Evolutionary conservation across 2,113 vertebrate species (phyloP).

Genomic region (Silurus glanis): DNA sequence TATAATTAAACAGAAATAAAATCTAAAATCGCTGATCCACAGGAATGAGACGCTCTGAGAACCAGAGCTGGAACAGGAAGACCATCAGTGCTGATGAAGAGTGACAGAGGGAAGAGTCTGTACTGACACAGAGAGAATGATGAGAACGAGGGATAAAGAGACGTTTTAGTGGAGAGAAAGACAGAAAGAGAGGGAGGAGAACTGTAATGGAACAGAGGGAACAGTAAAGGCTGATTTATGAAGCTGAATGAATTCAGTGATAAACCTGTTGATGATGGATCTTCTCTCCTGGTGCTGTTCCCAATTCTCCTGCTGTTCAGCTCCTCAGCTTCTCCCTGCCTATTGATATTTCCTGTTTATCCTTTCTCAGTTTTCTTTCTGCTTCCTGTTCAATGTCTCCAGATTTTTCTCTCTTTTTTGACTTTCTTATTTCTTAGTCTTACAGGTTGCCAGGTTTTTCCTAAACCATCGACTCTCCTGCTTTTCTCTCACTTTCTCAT

Average conservation of each 20-base stretch:
- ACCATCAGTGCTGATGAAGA: slow-evolving; percentile 3
- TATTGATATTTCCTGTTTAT: too few species aligned
- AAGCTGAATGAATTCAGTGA: background rate
- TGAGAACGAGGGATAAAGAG: background rate
- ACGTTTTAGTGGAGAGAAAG: background rate
- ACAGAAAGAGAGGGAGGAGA: background rate
- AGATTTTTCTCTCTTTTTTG: background rate
- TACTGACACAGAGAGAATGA: background rate
- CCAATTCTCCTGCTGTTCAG: background rate
- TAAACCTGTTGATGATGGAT: background rate
- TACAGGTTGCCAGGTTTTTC: background rate
- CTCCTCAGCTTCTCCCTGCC: background rate
- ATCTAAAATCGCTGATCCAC: slow-evolving; percentile 23
- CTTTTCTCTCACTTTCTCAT: background rate
- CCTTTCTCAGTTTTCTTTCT: too few species aligned
- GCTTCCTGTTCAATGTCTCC: background rate
- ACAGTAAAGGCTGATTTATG: background rate
- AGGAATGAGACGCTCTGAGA: background rate
- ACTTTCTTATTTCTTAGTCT: background rate
- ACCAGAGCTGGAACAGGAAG: background rate
- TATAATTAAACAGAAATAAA: background rate
- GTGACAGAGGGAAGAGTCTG: background rate
- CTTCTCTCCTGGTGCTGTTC: background rate
- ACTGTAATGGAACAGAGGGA: background rate
- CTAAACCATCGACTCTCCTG: background rate